Percentiles rank a stretch among this genome's conserved stretches.
phyloP scores from a whole-genome alignment of 2,797 vertebrate genomes.

The Poecilia picta region DNA sequence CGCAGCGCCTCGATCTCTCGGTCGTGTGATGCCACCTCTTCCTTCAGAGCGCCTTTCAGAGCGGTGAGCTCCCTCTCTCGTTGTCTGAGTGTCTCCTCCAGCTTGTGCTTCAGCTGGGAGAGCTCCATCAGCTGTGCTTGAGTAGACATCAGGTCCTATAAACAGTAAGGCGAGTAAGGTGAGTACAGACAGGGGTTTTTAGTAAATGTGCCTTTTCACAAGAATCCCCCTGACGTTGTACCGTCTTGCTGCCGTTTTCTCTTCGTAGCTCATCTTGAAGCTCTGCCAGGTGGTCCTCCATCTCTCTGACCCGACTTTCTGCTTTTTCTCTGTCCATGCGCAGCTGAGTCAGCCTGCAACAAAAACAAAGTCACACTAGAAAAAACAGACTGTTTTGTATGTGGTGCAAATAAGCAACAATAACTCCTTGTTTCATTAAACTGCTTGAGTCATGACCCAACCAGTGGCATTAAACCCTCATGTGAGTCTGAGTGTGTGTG shows the following conservation, averaged over 20 bases:
- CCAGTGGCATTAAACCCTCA: conserved; percentile 27
- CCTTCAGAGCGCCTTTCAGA: conserved; percentile 92
- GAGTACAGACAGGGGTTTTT: not conserved
- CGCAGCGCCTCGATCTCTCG: conserved; percentile 87
- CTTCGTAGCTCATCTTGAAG: conserved; percentile 84
- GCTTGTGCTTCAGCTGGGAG: conserved; percentile 78
- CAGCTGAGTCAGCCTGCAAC: conserved; percentile 84
- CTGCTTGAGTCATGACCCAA: conserved; percentile 6
- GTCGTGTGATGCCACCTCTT: conserved; percentile 92
- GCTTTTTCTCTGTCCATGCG: conserved; percentile 84
- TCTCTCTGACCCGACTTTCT: conserved; percentile 76
- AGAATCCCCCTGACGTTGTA: conserved; percentile 52
- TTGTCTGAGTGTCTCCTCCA: conserved; percentile 87
- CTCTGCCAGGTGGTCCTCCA: conserved; percentile 86
- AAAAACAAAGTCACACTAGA: conserved; percentile 14
- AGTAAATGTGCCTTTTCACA: not conserved
- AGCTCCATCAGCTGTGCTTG: conserved; percentile 85
- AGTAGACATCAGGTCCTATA: conserved; percentile 85
- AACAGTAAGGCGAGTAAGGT: not conserved
- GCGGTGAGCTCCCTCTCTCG: conserved; percentile 91
- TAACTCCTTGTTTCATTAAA: conserved; percentile 23
- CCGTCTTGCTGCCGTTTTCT: conserved; percentile 79
- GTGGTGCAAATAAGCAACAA: conserved; percentile 31
- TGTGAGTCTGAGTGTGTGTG: conserved; percentile 17
- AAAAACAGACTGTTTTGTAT: conserved; percentile 18